Evolutionary conservation across 1,140 invertebrate species (phyloP).

Genomic region (Cecropterus lyciades): DNA sequence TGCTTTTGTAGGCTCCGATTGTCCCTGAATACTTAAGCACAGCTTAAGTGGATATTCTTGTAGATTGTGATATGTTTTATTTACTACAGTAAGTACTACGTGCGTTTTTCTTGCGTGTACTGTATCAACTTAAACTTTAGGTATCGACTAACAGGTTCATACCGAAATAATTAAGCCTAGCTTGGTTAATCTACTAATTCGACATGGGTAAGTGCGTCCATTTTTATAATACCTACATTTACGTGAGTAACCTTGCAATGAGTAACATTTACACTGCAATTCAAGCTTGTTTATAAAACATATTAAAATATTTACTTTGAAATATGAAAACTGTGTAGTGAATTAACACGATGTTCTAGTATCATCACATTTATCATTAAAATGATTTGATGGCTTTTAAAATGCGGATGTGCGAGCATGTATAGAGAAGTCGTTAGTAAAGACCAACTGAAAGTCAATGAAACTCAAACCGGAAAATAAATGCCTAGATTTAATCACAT

Average conservation of each 20-base stretch:
- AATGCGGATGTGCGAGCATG: background rate
- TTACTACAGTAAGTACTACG: too few species aligned
- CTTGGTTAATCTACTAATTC: slow-evolving; percentile 1
- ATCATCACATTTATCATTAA: slow-evolving; percentile 12
- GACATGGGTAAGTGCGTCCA: background rate
- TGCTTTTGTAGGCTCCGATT: slow-evolving; percentile 41
- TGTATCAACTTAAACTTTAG: background rate
- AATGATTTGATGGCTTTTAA: slow-evolving; percentile 12
- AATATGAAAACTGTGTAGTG: background rate
- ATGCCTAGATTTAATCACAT: slow-evolving; percentile 62
- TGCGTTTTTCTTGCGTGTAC: background rate
- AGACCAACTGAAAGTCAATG: slow-evolving; percentile 52
- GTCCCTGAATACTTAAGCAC: slow-evolving; percentile 39
- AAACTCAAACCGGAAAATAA: slow-evolving; percentile 57
- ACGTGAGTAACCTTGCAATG: slow-evolving; percentile 10
- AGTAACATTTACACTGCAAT: background rate
- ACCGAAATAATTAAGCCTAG: slow-evolving; percentile 1
- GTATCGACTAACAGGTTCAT: background rate
- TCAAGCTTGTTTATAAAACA: background rate
- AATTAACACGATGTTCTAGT: background rate
- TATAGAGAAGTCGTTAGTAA: slow-evolving; percentile 5
- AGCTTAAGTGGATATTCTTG: slow-evolving; percentile 51
- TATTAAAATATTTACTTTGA: background rate
- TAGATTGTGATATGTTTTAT: slow-evolving; percentile 18
- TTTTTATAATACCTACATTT: background rate